Base-by-base conservation (phyloP, 2,888 invertebrate species). In the Lasius platythorax region DNA sequence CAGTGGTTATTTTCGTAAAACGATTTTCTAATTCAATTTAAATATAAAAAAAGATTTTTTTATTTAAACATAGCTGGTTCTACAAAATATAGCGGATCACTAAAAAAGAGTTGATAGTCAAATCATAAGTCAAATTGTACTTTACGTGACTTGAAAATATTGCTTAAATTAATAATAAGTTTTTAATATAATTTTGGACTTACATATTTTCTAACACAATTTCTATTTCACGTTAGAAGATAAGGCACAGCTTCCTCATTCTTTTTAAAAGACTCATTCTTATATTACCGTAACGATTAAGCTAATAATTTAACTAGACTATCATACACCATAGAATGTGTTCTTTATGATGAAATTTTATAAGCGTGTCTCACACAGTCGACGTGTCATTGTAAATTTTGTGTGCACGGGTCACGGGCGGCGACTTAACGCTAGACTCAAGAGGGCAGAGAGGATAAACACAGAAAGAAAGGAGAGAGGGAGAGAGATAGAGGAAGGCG, bases 341-440 rank as follows among this genome's bases (percentile, higher is more conserved):
- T 67, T 70, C 33, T 63, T 70, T 75, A 68, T 46, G 67, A 61
- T 12, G 56, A 58, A 85, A 72, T 68, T 85, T 85, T 85, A 85
- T 76, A 61, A 83, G 76, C 66, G 50, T 56, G 67, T 46, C 53
- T 64, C 66, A 85, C 82, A 84, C 85, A 87, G 84, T 85, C 56
- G 78, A 61, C 78, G 84, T 75, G 84, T 84, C 75, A 67, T 53
- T 61, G 72, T 84, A 84, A 85, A 85, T 84, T 85, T 85, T 83
- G 46, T 74, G 67, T 50, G 72, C 63, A 67, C 61, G 67, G 67
- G 68, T 73, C 73, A 72, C 46, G 70, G 53, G 70, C 37, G 68
- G 61, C 33, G 68, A 83, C 46, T 68, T 67, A 37, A 37, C 56
- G 58, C 8, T 78, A 68, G 40, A n/a, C 33, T 56, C 40, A 67